Base-by-base conservation (phyloP, 2,888 invertebrate species). In the Carcina quercana region DNA sequence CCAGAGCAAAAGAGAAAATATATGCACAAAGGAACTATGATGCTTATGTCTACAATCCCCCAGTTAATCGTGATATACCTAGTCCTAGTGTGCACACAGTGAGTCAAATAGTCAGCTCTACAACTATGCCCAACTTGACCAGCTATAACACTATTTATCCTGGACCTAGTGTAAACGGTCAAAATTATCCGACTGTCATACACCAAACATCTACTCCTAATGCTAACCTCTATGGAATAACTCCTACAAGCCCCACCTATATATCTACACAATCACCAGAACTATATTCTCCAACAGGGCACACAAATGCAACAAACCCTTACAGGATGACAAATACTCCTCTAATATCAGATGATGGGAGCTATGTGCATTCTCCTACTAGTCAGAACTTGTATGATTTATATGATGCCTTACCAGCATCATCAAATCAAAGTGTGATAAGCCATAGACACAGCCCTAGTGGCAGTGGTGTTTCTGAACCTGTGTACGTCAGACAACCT, bases 401-500 rank as follows among this genome's bases (percentile, higher is more conserved):
- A 43, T 84, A 84, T 67, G 83, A 83, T 47, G 66, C 71, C 28
- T 67, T 78, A 43, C 79, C 79, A 36, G 57, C 71, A 30, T 59
- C 79, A 28, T 71, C 80, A 8, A 79, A 76, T 48, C 50, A 75
- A 28, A 76, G 72, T 62, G 70, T 73, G 28, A 56, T 63, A 27
- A 71, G 68, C 45, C 78, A 75, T 43, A 62, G 73, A 19, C 79
- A 78, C 32, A 83, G 79, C 47, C 76, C 80, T 17, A 73, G 66
- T 48, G 70, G 69, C 29, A n/a, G n/a, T n/a, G 24, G 24, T 11
- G 43, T 65, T 46, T 60, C 79, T 15, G 74, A 78, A 42, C 61
- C 73, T 31, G 61, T 69, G 29, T 78, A 80, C 38, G 59, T 61
- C 22, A 61, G 84, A 38, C 82, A 88, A 53, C 94, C 94, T 10